Base-by-base conservation (phyloP, 2,888 invertebrate genomes). In the Eupithecia subumbrata region DNA sequence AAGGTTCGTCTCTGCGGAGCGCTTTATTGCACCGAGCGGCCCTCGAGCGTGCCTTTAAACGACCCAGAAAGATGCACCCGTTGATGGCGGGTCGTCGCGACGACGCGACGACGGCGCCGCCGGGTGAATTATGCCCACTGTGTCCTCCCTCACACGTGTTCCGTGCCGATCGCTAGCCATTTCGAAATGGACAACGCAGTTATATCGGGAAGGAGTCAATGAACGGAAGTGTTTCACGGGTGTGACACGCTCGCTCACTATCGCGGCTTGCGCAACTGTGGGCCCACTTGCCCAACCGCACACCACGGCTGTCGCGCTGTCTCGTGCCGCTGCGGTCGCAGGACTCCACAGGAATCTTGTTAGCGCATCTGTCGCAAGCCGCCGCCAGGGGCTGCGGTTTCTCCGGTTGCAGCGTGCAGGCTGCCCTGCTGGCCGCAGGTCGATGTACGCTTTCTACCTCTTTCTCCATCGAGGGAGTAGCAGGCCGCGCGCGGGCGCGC, bases 181-280 rank as follows among this genome's bases (percentile, higher is more conserved):
- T 92, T 91, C 92, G 91, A 92, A 90, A 94, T 86, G 85, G 87
- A 87, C 87, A 89, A 88, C 88, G 84, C 86, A 86, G 89, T 91
- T 93, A 92, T 92, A 93, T 94, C 90, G 92, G 92, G 91, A 91
- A 92, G 90, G 92, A 94, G 95, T 95, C 95, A 94, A 94, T 90
- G 94, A 94, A 94, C 95, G 95, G 94, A 94, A 94, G 93, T 93
- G 88, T 93, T 94, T 93, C 92, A 93, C 91, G 89, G 90, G 90
- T 88, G 93, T 92, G 94, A 93, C 93, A 94, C 90, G 90, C 90
- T 90, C 86, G 86, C 89, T 87, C 89, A 90, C 92, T 93, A 92
- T 93, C 93, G 86, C 85, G 82, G 84, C 90, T 94, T 94, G 92
- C 92, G 93, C 89, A 94, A 95, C 85, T 71, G 81, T 81, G 89